Base-by-base conservation (phyloP, 2,888 invertebrate species). In the Lasioglossum vierecki region DNA sequence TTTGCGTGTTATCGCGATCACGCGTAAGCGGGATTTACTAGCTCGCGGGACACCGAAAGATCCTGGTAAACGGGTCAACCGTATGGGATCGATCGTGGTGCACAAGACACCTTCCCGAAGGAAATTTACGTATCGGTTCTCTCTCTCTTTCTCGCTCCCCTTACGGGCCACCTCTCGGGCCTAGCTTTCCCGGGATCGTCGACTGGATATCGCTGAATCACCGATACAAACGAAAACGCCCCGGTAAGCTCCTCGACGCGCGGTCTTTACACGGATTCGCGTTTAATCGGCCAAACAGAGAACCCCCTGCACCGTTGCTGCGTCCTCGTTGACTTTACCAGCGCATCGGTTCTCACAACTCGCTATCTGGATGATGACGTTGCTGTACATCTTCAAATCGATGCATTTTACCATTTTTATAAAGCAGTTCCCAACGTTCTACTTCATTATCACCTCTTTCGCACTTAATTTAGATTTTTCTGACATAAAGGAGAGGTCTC, bases 211-310 rank as follows among this genome's bases (percentile, higher is more conserved):
- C 30, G 72, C 22, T 22, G 81, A 70, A 78, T 81, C 71, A 77
- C 39, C 77, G 80, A 78, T 49, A 80, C 77, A 70, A 80, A 77
- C 77, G 77, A 46, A 80, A 81, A 46, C 77, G 60, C 26, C 30
- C n/a, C 39, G 39, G 63, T 60, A 60, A 77, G 71, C 60, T 78
- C 39, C 72, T 81, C 63, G 72, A 30, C 71, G 71, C 49, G 6
- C 49, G 49, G 15, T 71, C 63, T 72, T 79, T 78, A 72, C 79
- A 53, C 72, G 71, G 63, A 72, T 81, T 73, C 63, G 22, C 81
- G 79, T 81, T 71, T 71, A 78, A 78, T 78, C 66, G 66, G 66
- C 66, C 66, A 35, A 35, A 30, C 66, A 68, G 30, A 26, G 30
- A 63, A 9, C n/a, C 53, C 53, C 53, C 53, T 22, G 53, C 63